These are phyloP conservation scores for Apodemia hepburni DNA, from an alignment of 2,888 invertebrate genomes.

Conservation along the genomic window DNA sequence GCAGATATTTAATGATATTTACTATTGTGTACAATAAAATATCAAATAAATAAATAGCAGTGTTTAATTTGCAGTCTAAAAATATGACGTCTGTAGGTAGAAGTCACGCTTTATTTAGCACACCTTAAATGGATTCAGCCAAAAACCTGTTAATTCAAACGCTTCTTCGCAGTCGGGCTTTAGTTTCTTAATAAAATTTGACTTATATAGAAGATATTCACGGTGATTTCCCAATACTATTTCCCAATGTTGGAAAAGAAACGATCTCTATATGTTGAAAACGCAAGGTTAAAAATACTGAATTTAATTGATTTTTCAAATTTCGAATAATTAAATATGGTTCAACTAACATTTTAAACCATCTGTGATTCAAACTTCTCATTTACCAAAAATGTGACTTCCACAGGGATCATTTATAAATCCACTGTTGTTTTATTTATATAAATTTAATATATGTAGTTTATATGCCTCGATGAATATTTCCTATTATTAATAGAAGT, in stretches of 20 bases:
- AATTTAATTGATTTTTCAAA: neutral
- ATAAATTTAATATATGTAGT: neutral
- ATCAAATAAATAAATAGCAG: too few relatives aligned
- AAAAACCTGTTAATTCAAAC: neutral
- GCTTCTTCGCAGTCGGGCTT: neutral
- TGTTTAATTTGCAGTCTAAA: too few relatives aligned
- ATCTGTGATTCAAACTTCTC: neutral
- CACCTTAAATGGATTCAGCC: neutral
- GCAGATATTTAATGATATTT: too few relatives aligned
- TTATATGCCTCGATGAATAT: too few relatives aligned
- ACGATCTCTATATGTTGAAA: neutral
- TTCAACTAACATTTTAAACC: too few relatives aligned
- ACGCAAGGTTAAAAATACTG: neutral
- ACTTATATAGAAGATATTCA: neutral
- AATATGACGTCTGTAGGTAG: too few relatives aligned
- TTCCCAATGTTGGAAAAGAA: neutral
- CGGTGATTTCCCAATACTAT: neutral
- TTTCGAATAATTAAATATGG: too few relatives aligned
- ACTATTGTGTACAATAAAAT: too few relatives aligned
- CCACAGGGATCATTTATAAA: neutral
- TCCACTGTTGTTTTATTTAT: neutral
- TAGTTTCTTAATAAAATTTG: neutral
- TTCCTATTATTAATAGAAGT: too few relatives aligned
- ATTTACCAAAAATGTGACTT: neutral
- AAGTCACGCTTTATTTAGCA: neutral